These are phyloP conservation scores for Drosophila differens DNA, from an alignment of 2,888 invertebrate species.

Conservation along the genomic window DNA sequence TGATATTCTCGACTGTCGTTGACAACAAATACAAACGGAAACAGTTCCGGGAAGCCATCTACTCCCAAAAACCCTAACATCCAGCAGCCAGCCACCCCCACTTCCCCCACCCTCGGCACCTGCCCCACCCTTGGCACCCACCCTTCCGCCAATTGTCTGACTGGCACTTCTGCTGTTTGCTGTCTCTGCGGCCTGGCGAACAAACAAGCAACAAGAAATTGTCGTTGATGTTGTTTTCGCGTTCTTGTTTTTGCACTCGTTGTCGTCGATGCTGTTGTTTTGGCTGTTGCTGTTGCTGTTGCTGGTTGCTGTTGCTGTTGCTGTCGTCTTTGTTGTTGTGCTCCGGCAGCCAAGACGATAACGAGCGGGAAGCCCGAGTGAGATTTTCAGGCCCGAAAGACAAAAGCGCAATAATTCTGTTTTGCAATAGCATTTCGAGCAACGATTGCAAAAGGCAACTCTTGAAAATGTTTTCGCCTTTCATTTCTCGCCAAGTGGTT, in stretches of 20 bases:
- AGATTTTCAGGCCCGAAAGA: conserved; percentile 44
- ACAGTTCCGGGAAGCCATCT: conserved; percentile 16
- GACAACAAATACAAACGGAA: conserved; percentile 58
- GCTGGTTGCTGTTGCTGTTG: not conserved
- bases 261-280: not conserved
- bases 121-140: not conserved
- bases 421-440: conserved; percentile 10
- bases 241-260: not conserved
- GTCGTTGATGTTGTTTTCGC: conserved; percentile 12
- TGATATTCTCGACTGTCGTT: conserved; percentile 58
- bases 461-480: conserved; percentile 9
- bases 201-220: conserved; percentile 58
- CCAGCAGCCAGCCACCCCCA: no score
- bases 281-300: not conserved
- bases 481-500: not conserved
- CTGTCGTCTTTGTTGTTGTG: not conserved
- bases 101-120: not conserved
- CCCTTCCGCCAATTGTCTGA: conserved; percentile 26
- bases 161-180: conserved; percentile 45
- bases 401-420: conserved; percentile 52
- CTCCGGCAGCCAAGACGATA: conserved; percentile 53
- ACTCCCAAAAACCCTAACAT: not conserved
- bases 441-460: conserved; percentile 2
- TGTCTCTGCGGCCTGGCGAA: conserved; percentile 56
- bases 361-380: conserved; percentile 48